Evolutionary conservation across 2,888 invertebrate species (phyloP).

Genomic region (Halictus quadricinctus): DNA sequence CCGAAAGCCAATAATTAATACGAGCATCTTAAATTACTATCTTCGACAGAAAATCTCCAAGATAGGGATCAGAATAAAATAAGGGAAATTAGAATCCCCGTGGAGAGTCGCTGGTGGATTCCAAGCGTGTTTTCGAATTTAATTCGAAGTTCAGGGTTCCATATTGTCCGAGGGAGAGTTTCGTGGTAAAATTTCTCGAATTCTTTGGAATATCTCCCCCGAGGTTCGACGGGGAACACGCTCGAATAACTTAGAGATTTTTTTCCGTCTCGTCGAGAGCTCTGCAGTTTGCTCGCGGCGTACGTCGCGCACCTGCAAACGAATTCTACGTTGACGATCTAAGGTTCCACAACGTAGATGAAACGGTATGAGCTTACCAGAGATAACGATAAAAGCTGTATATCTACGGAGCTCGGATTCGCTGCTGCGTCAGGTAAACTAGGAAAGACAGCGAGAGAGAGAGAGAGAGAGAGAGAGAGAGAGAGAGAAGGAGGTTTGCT

Average conservation of each 20-base stretch:
- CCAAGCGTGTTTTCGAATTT: slow-evolving; percentile 43
- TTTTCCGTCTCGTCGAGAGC: neutral
- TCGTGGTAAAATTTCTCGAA: slow-evolving; percentile 37
- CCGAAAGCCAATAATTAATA: neutral
- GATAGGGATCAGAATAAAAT: neutral
- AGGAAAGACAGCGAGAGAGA: neutral
- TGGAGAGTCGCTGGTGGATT: slow-evolving; percentile 23
- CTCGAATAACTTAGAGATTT: slow-evolving; percentile 31
- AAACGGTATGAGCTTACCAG: slow-evolving; percentile 44
- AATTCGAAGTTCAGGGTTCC: slow-evolving; percentile 28
- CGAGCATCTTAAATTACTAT: neutral
- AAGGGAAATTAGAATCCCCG: slow-evolving; percentile 35
- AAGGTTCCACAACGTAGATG: slow-evolving; percentile 40
- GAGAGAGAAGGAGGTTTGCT: neutral
- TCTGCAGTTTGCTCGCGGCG: neutral
- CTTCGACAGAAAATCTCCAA: neutral
- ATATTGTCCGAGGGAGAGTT: slow-evolving; percentile 27
- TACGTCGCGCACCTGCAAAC: slow-evolving; percentile 38
- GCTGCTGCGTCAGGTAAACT: slow-evolving; percentile 52
- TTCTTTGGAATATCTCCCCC: slow-evolving; percentile 43
- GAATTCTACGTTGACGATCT: slow-evolving; percentile 20
- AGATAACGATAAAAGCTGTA: slow-evolving; percentile 55
- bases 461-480: too few relatives aligned
- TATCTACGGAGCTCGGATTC: slow-evolving; percentile 28
- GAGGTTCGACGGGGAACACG: neutral